Base-by-base conservation (phyloP, 2,888 invertebrate genomes). In the Iphiclides podalirius region DNA sequence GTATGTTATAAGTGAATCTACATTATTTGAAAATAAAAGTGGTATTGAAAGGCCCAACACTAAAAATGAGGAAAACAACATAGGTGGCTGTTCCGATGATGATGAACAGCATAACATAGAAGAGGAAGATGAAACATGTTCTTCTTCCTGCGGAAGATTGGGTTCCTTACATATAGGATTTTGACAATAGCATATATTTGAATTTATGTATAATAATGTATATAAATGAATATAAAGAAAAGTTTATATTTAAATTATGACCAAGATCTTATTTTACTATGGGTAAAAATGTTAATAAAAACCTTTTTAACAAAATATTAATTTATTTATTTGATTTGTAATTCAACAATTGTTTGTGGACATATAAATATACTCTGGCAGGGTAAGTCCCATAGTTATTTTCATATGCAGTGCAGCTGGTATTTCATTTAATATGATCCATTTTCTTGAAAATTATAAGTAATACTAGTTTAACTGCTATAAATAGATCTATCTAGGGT, bases 81-180 rank as follows among this genome's bases (percentile, higher is more conserved):
- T n/a, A 9, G 26, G 13, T 14, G 4, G 2, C n/a, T 42, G n/a
- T 34, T 44, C 50, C 44, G 58, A 56, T 49, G 63, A 66, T 11
- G 52, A 63, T 17, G 55, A 23, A 2, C 16, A 48, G 54, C 13
- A 31, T 11, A 3, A 35, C 8, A 11, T 63, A 31, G 67, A 66
- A 26, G 63, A 70, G 16, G 72, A 80, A 52, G 80, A 78, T 9
- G 73, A 82, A 31, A 67, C 78, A 3, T 88, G 87, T 63, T 66
- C 72, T 1, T 72, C 79, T 0, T 54, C 72, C 11, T 87, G 87
- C 52, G 81, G 85, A 3, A 69, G 70, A 46, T 58, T 72, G 51
- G 79, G 74, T 38, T 72, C 79, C 6, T 42, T 72, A 53, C 72
- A 72, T n/a, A 70, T 80, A 66, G 73, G 72, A 53, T 82, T 81